Conservation (phyloP, 2,113 vertebrate species). For the Microcebus ravelobensis region DNA sequence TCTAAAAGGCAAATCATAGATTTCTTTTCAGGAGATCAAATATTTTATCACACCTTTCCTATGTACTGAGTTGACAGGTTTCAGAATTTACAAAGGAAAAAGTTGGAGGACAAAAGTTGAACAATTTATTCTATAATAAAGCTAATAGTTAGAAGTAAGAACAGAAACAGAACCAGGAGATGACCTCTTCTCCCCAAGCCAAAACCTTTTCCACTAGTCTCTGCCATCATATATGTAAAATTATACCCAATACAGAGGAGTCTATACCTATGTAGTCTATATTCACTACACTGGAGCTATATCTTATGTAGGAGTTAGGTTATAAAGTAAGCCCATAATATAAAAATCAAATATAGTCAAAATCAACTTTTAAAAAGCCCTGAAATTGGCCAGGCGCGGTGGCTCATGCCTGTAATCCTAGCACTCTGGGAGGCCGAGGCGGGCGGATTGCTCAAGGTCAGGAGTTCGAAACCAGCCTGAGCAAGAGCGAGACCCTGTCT, state of each 20-base stretch:
- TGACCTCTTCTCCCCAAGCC: not conserved
- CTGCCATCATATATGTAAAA: not conserved
- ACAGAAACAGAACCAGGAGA: not conserved
- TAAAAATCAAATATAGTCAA: constrained; percentile 25
- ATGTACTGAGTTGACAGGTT: not conserved
- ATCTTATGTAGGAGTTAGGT: not conserved
- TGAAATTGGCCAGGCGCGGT: not conserved
- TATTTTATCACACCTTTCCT: constrained; percentile 22
- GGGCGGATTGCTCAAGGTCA: too few species aligned
- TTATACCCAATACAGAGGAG: too few species aligned
- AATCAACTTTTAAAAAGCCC: constrained; percentile 8
- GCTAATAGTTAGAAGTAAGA: not conserved
- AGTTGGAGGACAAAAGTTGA: not conserved
- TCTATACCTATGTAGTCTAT: not conserved
- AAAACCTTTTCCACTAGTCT: not conserved
- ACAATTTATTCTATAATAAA: not conserved
- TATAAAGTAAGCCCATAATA: not conserved
- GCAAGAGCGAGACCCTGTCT: too few species aligned
- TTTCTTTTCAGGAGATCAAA: constrained; percentile 33
- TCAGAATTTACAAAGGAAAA: constrained; percentile 42
- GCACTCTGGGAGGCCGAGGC: too few species aligned
- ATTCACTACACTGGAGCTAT: not conserved
- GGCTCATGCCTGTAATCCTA: too few species aligned
- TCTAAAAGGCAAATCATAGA: constrained; percentile 3
- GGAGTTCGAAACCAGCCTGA: too few species aligned